Evolutionary conservation across 2,888 invertebrate species (phyloP), one percentile per base, ranked within the genome.

Genomic region (Polietes domitor): DNA sequence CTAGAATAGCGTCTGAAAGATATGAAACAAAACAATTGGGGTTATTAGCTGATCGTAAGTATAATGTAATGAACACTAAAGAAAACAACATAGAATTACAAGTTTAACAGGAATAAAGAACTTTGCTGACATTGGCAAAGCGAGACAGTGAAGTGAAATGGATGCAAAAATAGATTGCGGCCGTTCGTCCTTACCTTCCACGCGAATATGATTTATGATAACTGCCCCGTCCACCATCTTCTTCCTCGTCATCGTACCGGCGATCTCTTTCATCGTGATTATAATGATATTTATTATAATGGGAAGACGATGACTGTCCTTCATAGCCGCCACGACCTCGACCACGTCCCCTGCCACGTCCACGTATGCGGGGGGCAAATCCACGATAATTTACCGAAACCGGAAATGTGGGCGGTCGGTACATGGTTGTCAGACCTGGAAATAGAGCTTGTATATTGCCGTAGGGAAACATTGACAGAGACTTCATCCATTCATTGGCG

Each of bases 281-380:
- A 71, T 94, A 94, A 87, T 95, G 94, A 86, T 95, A 95, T 87
- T 94, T 94, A 63, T 89, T 91, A 71, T 91, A 89, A 19, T 89
- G 88, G 2, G 88, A 89, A 3, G 88, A 86, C n/a, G 80, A 58
- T 1, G 83, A 47, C 0, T 87, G 87, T 0, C 89, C 88, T 37
- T 88, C 88, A 26, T 88, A 88, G 24, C 88, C 87, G 2, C 88
- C 88, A 15, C 89, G 89, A 0, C 89, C 88, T 2, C 90, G 85
- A 0, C 93, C 92, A 1, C 93, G 92, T 0, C 92, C 92, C 72
- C 93, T 89, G 0, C 93, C 93, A 0, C 93, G 91, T 2, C 93
- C 92, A 10, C 94, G 92, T 0, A 86, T 89, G 10, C 93, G 88
- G 0, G 92, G 90, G 0, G 88, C 89, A 86, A 88, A 92, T 0